Conservation (phyloP, 2,888 invertebrate species). For the Rhingia rostrata region DNA sequence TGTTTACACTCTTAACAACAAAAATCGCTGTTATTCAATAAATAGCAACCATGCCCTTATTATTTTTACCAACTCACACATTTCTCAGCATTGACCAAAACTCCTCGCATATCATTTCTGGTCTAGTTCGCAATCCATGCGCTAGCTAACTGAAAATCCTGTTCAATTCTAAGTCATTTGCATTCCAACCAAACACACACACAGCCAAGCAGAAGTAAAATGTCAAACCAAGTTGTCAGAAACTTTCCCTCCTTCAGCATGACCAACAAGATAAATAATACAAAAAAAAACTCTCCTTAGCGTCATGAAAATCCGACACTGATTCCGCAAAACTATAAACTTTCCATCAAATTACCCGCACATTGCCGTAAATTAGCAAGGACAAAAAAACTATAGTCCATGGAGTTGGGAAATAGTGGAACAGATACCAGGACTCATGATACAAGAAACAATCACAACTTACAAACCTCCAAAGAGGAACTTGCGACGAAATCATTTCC, state of each 20-base stretch:
- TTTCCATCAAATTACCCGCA: slow-evolving; percentile 73
- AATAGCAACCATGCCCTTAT: no score
- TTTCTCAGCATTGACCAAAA: background rate
- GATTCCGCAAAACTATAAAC: slow-evolving; percentile 73
- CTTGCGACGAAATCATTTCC: slow-evolving; percentile 68
- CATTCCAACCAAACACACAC: slow-evolving; percentile 50
- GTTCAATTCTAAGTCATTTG: slow-evolving; percentile 55
- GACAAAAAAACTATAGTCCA: slow-evolving; percentile 2
- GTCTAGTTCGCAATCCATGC: slow-evolving; percentile 15
- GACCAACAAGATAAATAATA: background rate
- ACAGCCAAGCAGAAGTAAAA: slow-evolving; percentile 20
- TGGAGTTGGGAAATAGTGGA: slow-evolving; percentile 10
- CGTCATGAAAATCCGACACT: slow-evolving; percentile 64
- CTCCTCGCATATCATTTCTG: slow-evolving; percentile 19
- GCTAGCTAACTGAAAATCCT: slow-evolving; percentile 12
- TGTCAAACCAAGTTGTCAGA: slow-evolving; percentile 53
- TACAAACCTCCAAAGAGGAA: slow-evolving; percentile 63
- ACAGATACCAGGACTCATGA: slow-evolving; percentile 57
- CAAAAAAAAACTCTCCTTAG: slow-evolving; percentile 48
- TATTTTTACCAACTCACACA: background rate
- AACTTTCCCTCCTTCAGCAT: slow-evolving; percentile 19
- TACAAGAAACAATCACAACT: slow-evolving; percentile 70
- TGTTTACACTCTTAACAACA: no score
- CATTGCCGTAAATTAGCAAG: slow-evolving; percentile 66
- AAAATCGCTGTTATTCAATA: no score